Base-by-base conservation (phyloP, 2,888 invertebrate genomes). In the Shargacucullia verbasci region DNA sequence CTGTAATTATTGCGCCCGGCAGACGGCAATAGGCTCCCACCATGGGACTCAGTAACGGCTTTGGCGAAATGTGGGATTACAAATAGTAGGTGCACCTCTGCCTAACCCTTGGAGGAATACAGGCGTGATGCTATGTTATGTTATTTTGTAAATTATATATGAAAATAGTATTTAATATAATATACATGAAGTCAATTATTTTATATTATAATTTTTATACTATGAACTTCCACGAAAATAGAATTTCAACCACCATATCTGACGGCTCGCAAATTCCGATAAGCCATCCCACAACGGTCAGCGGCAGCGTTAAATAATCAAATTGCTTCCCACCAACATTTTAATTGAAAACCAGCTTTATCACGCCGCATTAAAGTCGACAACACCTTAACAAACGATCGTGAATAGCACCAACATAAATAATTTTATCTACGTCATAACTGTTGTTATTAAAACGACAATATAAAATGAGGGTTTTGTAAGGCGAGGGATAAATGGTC, bases 361-460 rank as follows among this genome's bases (percentile, higher is more conserved):
- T 10, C 0, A 0, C 7, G 12, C 0, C 0, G 3, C 0, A 4
- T 15, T 53, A 73, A 47, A 59, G 52, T 49, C 15, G 7, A 44
- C 35, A 29, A 53, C 15, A 34, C 40, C 0, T 29, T 45, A 39
- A 33, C 10, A 53, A 49, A 53, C 33, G 46, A 35, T 29, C 29
- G 7, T 40, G 54, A 43, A 59, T 57, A 27, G 54, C 47, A 37
- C 13, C 43, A 37, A 54, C 65, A 60, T 60, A 64, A 69, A 73
- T 73, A 50, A 73, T 65, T 69, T 62, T 65, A 66, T 60, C 67
- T 65, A 34, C 12, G 14, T 44, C 31, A 33, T 71, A 59, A 61
- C 56, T 59, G 63, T 67, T 62, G 69, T 61, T 76, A 70, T 70
- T 61, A 76, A 73, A 75, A 59, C 15, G 49, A 46, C 39, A 29